Evolutionary conservation across 2,888 invertebrate genomes (phyloP).

Genomic region (Rotaria magnacalcarata): DNA sequence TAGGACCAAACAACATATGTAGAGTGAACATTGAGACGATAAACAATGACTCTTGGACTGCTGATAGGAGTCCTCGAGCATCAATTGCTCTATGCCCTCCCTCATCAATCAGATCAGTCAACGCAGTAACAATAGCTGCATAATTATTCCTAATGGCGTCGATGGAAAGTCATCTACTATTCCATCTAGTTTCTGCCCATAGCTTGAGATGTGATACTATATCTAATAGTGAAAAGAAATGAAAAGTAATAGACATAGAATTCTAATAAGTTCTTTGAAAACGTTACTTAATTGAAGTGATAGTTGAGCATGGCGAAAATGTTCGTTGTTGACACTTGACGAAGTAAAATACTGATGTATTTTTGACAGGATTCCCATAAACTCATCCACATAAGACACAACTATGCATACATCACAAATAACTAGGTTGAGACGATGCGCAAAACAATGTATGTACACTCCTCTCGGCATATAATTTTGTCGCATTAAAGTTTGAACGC

Average conservation of each 20-base stretch:
- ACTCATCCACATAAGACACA: neutral
- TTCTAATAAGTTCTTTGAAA: neutral
- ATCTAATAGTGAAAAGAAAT: neutral
- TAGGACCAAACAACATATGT: too few relatives aligned
- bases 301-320: neutral
- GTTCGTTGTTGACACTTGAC: neutral
- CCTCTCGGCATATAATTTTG: neutral
- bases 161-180: neutral
- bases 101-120: neutral
- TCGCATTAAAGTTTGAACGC: neutral
- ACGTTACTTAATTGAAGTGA: neutral
- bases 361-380: neutral
- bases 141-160: neutral
- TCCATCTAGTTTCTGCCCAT: neutral
- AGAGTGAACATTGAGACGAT: too few relatives aligned
- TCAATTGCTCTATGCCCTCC: neutral
- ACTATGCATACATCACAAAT: neutral
- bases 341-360: neutral
- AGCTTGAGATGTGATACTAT: neutral
- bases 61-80: neutral
- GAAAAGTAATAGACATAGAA: neutral
- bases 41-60: neutral
- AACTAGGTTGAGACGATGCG: neutral
- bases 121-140: neutral
- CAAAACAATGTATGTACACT: neutral